A percentile compares a stretch with the other conserved stretches of the same genome.
phyloP scores from a whole-genome alignment of 2,888 invertebrate species.

The Synanthedon andrenaeformis region DNA sequence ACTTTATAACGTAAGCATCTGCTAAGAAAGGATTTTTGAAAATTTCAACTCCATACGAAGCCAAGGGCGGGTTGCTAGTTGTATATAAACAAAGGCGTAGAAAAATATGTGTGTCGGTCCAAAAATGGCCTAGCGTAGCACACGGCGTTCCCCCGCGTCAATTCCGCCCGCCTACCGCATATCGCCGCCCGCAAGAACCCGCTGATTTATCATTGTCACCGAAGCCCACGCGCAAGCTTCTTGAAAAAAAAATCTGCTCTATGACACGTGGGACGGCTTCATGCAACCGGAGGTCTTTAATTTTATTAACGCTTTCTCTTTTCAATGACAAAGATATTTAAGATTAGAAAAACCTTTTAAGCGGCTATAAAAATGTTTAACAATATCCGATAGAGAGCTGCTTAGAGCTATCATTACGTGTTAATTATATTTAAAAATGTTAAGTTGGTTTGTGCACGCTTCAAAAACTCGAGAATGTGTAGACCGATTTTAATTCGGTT shows the following conservation, averaged over 20 bases:
- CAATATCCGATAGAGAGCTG: too few relatives aligned
- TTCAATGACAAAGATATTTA: not conserved
- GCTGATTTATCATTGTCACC: slow-evolving; percentile 60
- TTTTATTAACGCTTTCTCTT: not conserved
- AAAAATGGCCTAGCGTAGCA: not conserved
- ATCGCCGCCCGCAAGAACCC: slow-evolving; percentile 19
- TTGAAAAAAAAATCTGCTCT: not conserved
- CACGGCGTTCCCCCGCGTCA: not conserved
- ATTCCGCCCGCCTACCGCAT: slow-evolving; percentile 23
- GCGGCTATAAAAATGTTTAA: not conserved
- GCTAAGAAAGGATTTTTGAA: too few relatives aligned
- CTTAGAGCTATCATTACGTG: too few relatives aligned
- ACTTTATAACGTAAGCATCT: too few relatives aligned
- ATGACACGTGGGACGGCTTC: slow-evolving; percentile 4
- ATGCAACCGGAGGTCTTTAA: slow-evolving; percentile 6
- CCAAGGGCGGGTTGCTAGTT: too few relatives aligned
- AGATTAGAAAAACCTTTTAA: not conserved
- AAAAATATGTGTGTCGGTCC: not conserved
- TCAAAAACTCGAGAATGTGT: too few relatives aligned
- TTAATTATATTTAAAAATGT: too few relatives aligned
- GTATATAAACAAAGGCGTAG: not conserved
- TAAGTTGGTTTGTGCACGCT: too few relatives aligned
- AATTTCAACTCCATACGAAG: too few relatives aligned
- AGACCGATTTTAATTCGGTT: too few relatives aligned
- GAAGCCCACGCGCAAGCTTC: slow-evolving; percentile 29